These are phyloP conservation scores for Lagodon rhomboides DNA, from an alignment of 2,797 vertebrate genomes.

Conservation along the genomic window DNA sequence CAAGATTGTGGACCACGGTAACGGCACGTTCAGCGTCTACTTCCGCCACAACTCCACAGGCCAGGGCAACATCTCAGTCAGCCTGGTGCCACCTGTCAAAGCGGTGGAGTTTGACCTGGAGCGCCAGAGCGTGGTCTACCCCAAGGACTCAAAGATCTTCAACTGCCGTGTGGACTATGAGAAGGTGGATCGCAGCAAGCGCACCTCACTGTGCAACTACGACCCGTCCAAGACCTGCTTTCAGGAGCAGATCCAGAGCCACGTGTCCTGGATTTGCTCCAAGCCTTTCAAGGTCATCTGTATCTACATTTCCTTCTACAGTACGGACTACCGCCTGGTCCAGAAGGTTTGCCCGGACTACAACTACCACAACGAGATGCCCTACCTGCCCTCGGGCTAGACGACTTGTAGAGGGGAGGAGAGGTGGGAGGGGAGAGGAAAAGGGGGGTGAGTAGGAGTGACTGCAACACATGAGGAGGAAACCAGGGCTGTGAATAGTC, in stretches of 20 bases:
- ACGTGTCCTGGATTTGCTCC: conserved; percentile 97
- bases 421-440: conserved; percentile 53
- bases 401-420: conserved; percentile 42
- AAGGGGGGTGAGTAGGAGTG: conserved; percentile 46
- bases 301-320: conserved; percentile 98
- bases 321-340: conserved; percentile 96
- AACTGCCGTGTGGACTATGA: conserved; percentile 98
- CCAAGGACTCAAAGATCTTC: conserved; percentile 99
- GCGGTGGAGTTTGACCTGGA: conserved; percentile 96
- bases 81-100: conserved; percentile 95
- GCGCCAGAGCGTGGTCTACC: conserved; percentile 96
- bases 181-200: conserved; percentile 95
- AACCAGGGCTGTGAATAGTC: conserved; percentile 53
- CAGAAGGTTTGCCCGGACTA: conserved; percentile 98
- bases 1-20: conserved; percentile 98
- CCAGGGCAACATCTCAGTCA: conserved; percentile 97
- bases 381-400: conserved; percentile 96
- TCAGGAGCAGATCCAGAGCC: conserved; percentile 96
- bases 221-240: conserved; percentile 97
- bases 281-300: conserved; percentile 98
- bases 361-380: conserved; percentile 94
- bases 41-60: conserved; percentile 98
- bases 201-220: conserved; percentile 94
- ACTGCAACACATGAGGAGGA: conserved; percentile 55
- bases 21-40: conserved; percentile 97